Percentiles rank a stretch among this genome's conserved stretches.
phyloP scores from a whole-genome alignment of 2,113 vertebrate genomes.

The Anser cygnoides region DNA sequence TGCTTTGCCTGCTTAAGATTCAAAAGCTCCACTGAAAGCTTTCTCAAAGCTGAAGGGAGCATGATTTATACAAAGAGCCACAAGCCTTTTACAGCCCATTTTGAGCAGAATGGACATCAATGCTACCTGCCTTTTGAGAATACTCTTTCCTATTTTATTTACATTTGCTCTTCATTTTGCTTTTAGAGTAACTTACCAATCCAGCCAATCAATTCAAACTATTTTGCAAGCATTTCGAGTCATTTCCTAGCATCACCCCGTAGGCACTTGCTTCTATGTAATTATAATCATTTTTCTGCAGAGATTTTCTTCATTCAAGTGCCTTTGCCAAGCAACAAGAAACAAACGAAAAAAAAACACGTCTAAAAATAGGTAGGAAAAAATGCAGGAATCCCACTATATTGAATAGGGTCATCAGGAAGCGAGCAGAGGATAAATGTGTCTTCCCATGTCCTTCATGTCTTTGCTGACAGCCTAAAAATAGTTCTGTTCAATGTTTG shows the following conservation, averaged over 20 bases:
- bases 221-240: conserved; percentile 54
- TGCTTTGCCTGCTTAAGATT: conserved; percentile 23
- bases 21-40: conserved; percentile 26
- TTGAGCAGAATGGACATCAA: conserved; percentile 12
- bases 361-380: conserved; percentile 16
- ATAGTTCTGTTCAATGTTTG: not conserved
- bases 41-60: conserved; percentile 24
- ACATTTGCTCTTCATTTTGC: conserved; percentile 50
- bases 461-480: not conserved
- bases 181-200: conserved; percentile 47
- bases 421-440: not conserved
- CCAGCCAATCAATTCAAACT: conserved; percentile 48
- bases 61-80: conserved; percentile 45
- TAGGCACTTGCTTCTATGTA: conserved; percentile 37
- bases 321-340: conserved; percentile 56
- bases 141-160: conserved; percentile 38
- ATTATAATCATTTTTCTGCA: conserved; percentile 56
- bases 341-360: conserved; percentile 46
- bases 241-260: not conserved
- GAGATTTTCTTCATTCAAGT: conserved; percentile 54
- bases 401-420: conserved; percentile 10
- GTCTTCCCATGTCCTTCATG: not conserved
- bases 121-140: conserved; percentile 14
- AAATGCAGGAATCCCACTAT: conserved; percentile 9
- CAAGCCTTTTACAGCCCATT: conserved; percentile 13